phyloP scores from a whole-genome alignment of 2,888 invertebrate genomes.

The Rhogogaster chlorosoma region DNA sequence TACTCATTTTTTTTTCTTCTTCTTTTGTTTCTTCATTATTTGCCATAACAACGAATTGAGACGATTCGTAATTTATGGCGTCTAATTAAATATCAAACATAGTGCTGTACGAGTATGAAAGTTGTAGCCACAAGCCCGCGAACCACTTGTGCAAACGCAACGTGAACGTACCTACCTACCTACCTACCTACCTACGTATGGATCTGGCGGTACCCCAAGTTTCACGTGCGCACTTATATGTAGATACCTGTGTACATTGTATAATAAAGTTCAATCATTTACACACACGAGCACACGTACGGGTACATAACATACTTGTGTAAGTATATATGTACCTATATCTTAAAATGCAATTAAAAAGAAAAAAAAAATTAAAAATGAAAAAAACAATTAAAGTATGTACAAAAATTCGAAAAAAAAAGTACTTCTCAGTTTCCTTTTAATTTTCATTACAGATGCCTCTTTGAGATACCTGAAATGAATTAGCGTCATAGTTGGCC shows the following conservation, averaged over 20 bases:
- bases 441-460: background rate
- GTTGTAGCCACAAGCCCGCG: conserved; percentile 8
- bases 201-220: background rate
- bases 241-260: background rate
- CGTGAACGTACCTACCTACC: background rate
- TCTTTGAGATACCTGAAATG: background rate
- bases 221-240: background rate
- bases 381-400: background rate
- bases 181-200: background rate
- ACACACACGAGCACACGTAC: background rate
- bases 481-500: background rate
- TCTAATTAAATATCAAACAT: conserved; percentile 27
- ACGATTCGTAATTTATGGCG: conserved; percentile 24
- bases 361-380: background rate
- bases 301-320: background rate
- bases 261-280: conserved; percentile 4
- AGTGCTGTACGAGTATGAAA: background rate
- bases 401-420: background rate
- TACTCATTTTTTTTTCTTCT: background rate
- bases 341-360: background rate
- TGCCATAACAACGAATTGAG: conserved; percentile 21
- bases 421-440: background rate
- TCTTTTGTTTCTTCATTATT: background rate
- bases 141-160: conserved; percentile 33
- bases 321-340: background rate